Evolutionary conservation across 2,113 vertebrate species (phyloP), one percentile per base, ranked within the genome.

Genomic region (Theristicus caerulescens): DNA sequence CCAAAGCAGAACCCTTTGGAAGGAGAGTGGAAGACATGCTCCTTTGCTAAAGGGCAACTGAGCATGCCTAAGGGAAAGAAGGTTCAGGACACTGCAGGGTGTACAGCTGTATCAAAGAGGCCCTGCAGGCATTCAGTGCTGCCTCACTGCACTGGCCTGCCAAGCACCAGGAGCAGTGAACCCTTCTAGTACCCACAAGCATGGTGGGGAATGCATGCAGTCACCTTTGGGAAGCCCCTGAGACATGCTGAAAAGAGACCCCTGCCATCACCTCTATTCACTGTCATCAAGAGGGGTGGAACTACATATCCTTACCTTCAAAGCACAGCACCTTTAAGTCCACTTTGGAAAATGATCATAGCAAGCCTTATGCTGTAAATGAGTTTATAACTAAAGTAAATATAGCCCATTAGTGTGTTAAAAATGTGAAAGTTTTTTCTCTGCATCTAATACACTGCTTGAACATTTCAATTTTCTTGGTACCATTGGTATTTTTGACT

Each of bases 181-280:
- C 27, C 36, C 31, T 67, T 29, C n/a, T 16, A 25, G 54, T 36
- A 73, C 44, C 4, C 1, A 17, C 0, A 0, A 42, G 16, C 6
- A 5, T 29, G 38, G 22, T 26, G 26, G 8, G 26, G 25, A 71
- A 42, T 34, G 12, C 20, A 34, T 58, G 36, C 70, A 36, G 20
- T 54, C 27, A 42, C 18, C 71, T 70, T 15, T 69, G 46, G 51
- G 0, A 4, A 78, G 82, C 7, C 11, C 8, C 59, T 44, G 24
- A 57, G 31, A 82, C 36, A 11, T 36, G 11, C 49, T 73, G 34
- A 20, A 67, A 42, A 46, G 52, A 80, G 19, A 80, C 18, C 10
- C n/a, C 15, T 52, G 70, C 29, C 31, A n/a, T 54, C n/a, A 25
- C 47, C 13, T 55, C 46, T 88, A 15, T 21, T 36, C 20, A 9